phyloP scores from a whole-genome alignment of 2,113 vertebrate species.

The Phrynosoma platyrhinos region DNA sequence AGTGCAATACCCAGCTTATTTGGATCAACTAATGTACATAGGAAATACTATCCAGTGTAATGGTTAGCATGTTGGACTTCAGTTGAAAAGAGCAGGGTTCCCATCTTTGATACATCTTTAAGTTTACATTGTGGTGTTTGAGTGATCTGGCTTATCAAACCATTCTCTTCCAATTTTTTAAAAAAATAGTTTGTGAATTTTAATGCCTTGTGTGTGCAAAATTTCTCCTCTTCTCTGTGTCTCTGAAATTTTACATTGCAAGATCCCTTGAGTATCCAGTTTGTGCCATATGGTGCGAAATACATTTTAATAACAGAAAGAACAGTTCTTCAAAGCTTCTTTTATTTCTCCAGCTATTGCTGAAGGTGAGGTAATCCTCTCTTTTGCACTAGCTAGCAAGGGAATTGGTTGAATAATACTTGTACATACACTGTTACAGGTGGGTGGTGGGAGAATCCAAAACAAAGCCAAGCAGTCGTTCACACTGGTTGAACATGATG shows the following conservation, averaged over 20 bases:
- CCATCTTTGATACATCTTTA: not conserved
- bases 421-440: not conserved
- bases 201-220: not conserved
- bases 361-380: not conserved
- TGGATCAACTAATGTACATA: no score
- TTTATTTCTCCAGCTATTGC: not conserved
- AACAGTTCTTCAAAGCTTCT: not conserved
- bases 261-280: not conserved
- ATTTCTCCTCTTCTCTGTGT: not conserved
- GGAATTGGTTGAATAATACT: not conserved
- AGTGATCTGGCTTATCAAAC: not conserved
- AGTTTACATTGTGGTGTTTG: not conserved
- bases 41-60: no score
- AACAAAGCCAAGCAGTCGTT: not conserved
- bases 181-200: not conserved
- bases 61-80: no score
- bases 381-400: not conserved
- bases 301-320: not conserved
- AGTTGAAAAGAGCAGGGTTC: no score
- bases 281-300: not conserved
- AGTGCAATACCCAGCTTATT: no score
- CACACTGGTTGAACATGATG: not conserved
- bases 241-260: not conserved
- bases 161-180: not conserved
- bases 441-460: not conserved